A percentile compares a stretch with the other conserved stretches of the same genome.
These are phyloP conservation scores for Pogonophryne albipinna DNA, from an alignment of 2,797 vertebrate genomes.

Conservation along the genomic window DNA sequence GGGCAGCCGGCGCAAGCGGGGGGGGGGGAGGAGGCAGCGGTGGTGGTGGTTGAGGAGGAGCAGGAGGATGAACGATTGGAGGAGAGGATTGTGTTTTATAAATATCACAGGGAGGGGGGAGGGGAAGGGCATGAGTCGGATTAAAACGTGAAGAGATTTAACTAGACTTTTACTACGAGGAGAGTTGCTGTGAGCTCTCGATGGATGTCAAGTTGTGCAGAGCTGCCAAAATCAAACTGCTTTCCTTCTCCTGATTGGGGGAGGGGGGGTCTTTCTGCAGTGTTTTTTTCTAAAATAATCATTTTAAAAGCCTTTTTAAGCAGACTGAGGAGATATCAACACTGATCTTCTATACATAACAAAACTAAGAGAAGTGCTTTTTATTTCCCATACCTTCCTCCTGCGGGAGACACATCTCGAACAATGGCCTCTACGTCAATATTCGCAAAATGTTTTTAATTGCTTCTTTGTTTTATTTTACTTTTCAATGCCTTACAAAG, in stretches of 20 bases:
- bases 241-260: constrained; percentile 73
- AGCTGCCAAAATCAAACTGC: constrained; percentile 88
- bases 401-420: constrained; percentile 79
- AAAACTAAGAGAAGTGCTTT: constrained; percentile 87
- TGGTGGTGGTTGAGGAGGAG: constrained; percentile 47
- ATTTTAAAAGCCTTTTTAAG: constrained; percentile 90
- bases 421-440: constrained; percentile 84
- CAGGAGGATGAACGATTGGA: constrained; percentile 60
- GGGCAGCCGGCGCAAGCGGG: constrained; percentile 56
- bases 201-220: constrained; percentile 87
- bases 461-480: constrained; percentile 82
- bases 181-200: constrained; percentile 82
- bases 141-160: constrained; percentile 82
- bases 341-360: constrained; percentile 84
- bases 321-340: constrained; percentile 83
- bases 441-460: constrained; percentile 84
- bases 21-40: constrained; percentile 28
- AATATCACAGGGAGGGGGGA: constrained; percentile 77
- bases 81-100: constrained; percentile 84
- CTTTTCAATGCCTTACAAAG: constrained; percentile 86
- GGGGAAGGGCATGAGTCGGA: constrained; percentile 71
- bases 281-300: constrained; percentile 86
- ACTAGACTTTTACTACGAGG: constrained; percentile 83
- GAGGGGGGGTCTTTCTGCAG: constrained; percentile 81
- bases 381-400: constrained; percentile 85